Evolutionary conservation across 1,140 invertebrate species (phyloP).

Genomic region (Panagrolaimus sp.): DNA sequence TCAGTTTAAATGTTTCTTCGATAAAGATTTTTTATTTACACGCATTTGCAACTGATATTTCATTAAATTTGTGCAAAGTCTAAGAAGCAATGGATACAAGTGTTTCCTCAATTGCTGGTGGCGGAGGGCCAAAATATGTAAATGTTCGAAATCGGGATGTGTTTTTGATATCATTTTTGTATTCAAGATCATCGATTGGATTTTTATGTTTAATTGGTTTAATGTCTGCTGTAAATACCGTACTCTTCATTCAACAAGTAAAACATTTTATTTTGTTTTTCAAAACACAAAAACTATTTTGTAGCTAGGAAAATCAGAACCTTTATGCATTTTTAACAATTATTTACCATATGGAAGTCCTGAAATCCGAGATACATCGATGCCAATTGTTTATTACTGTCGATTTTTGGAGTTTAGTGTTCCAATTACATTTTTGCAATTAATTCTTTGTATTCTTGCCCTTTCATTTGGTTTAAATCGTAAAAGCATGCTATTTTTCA

Average conservation of each 20-base stretch:
- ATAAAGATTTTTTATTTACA: no score
- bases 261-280: no score
- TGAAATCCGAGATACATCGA: not conserved
- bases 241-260: not conserved
- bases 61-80: no score
- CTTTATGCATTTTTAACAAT: conserved; percentile 9
- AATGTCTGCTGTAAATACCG: not conserved
- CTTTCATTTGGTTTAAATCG: conserved; percentile 6
- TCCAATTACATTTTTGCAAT: conserved; percentile 1
- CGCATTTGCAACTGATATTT: no score
- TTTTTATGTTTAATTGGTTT: conserved; percentile 4
- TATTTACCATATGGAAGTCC: conserved; percentile 3
- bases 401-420: not conserved
- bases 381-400: conserved; percentile 14
- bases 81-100: not conserved
- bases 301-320: not conserved
- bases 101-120: not conserved
- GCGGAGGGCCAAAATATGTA: not conserved
- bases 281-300: no score
- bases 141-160: conserved; percentile 4
- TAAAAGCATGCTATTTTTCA: conserved; percentile 3
- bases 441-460: conserved; percentile 6
- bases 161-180: not conserved
- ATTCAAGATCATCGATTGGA: not conserved
- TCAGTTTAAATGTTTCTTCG: no score